Base-by-base conservation (phyloP, 2,113 vertebrate genomes). In the Limanda limanda region DNA sequence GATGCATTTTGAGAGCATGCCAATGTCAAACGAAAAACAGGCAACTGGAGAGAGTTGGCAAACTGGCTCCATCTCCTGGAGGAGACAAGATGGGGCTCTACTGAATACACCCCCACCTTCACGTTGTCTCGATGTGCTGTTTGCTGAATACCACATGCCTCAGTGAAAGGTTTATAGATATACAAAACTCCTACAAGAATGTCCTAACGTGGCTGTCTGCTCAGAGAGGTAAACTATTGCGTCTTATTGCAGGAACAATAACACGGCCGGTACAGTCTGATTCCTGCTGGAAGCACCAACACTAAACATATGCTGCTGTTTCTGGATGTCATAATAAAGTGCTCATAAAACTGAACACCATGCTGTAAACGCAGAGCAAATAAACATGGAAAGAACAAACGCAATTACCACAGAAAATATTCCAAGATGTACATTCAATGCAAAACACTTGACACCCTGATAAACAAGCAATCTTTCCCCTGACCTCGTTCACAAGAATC, bases 21-120 rank as follows among this genome's bases (percentile, higher is more conserved):
- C 83, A 79, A 77, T 79, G 72, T 81, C 59, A 83, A 74, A 82
- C 56, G 69, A 69, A 37, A 71, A 75, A 60, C 48, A 56, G 45
- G 42, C 12, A 27, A 40, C 15, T 20, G 20, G 20, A 52, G 72
- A 40, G 70, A 65, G 68, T 73, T 79, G 62, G 79, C 55, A 83
- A 79, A 89, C 78, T 77, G 75, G 78, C 82, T 85, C 70, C 78
- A 71, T 60, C 79, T 88, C 74, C 42, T 88, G 89, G 81, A 83
- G 73, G 78, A 85, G 55, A 68, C 47, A 42, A 35, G 70, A 58
- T 31, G 31, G 58, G 62, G 73, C 64, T 71, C 21, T 14, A 52
- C 2, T 69, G 40, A 76, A 56, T 47, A 14, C 59, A 59, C 21
- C 62, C 51, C 25, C 61, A 56, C 68, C 5, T 13, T 52, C 72